These are phyloP conservation scores for Drosophila kurseongensis DNA, from an alignment of 1,140 invertebrate species.

Conservation along the genomic window DNA sequence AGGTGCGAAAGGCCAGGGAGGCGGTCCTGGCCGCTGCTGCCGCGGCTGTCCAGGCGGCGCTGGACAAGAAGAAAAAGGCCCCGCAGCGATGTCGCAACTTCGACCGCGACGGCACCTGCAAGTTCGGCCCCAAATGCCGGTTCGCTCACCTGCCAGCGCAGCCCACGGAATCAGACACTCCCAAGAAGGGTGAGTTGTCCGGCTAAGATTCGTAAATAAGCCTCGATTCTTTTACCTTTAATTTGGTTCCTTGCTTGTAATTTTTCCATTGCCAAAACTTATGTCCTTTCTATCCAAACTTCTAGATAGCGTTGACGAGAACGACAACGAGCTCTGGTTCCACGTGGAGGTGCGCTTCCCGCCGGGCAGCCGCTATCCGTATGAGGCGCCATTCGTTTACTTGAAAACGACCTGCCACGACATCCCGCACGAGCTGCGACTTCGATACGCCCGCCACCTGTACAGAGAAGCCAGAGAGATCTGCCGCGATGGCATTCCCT, in stretches of 20 bases:
- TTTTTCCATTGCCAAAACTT: no score
- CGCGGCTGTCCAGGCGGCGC: conserved; percentile 39
- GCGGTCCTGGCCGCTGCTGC: conserved; percentile 66
- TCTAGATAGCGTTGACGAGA: conserved; percentile 61
- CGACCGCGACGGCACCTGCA: conserved; percentile 87
- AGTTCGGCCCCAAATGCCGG: conserved; percentile 89
- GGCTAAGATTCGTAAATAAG: no score
- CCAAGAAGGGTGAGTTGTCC: conserved; percentile 31
- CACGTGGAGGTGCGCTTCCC: conserved; percentile 91
- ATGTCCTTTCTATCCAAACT: no score
- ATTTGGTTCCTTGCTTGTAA: no score
- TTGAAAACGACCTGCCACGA: conserved; percentile 87
- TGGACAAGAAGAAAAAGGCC: conserved; percentile 85
- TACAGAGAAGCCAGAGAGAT: conserved; percentile 87
- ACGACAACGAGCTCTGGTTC: conserved; percentile 78
- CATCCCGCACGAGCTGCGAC: conserved; percentile 87
- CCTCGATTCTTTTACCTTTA: no score
- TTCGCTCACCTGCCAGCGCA: conserved; percentile 88
- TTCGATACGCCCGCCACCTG: conserved; percentile 88
- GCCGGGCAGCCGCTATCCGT: conserved; percentile 89
- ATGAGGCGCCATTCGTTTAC: conserved; percentile 89
- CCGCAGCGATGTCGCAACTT: conserved; percentile 88
- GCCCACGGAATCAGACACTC: conserved; percentile 58
- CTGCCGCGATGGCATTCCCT: conserved; percentile 88
- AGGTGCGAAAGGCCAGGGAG: conserved; percentile 86